phyloP scores from a whole-genome alignment of 1,140 invertebrate species.

The Tetramorium alpestre region DNA sequence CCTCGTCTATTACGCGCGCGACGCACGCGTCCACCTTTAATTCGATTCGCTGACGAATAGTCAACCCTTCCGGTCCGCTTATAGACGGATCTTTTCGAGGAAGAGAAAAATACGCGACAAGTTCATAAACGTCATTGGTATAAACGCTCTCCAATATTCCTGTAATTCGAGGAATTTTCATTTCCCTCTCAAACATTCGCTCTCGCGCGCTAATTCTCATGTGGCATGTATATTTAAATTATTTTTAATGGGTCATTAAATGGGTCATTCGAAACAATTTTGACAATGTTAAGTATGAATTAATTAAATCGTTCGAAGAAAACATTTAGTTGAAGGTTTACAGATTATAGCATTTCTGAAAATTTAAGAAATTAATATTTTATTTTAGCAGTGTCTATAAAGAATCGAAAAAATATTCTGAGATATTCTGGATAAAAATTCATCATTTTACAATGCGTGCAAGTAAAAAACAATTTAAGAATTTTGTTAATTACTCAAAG shows the following conservation, averaged over 20 bases:
- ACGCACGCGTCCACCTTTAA: conserved; percentile 47
- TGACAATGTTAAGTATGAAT: neutral
- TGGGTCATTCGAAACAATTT: neutral
- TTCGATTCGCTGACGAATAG: conserved; percentile 30
- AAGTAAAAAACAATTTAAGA: too few relatives aligned
- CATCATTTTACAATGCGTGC: too few relatives aligned
- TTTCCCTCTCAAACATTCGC: neutral
- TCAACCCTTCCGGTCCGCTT: neutral
- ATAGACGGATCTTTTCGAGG: neutral
- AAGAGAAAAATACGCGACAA: neutral
- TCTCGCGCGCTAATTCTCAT: neutral
- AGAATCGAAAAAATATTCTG: too few relatives aligned
- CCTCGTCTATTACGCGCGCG: conserved; percentile 59
- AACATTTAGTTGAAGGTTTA: neutral
- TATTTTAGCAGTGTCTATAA: too few relatives aligned
- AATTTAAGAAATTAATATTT: neutral
- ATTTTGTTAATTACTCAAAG: too few relatives aligned
- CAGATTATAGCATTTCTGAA: too few relatives aligned
- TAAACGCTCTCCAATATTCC: neutral
- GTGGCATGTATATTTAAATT: neutral
- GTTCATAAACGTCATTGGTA: neutral
- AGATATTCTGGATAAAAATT: too few relatives aligned
- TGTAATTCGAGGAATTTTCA: neutral
- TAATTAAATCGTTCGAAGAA: neutral
- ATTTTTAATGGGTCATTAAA: too few relatives aligned